Base-by-base conservation (phyloP, 2,888 invertebrate species). In the Aporophyla lueneburgensis region DNA sequence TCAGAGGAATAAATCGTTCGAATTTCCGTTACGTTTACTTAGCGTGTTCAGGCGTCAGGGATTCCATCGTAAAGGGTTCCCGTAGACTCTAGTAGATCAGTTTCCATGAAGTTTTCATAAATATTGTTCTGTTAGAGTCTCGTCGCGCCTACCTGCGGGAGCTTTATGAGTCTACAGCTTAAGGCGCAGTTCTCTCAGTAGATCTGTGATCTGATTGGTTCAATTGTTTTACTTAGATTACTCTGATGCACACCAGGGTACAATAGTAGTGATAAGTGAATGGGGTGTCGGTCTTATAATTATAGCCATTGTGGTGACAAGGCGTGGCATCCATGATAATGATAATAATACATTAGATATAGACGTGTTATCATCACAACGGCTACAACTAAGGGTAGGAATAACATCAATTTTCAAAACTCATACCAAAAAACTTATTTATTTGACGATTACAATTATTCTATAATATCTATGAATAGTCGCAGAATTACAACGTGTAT, bases 401-500 rank as follows among this genome's bases (percentile, higher is more conserved):
- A 88, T 83, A 87, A 88, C 76, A 88, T 72, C 86, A 84, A 88
- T 83, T 84, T 86, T 87, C 87, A 89, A 87, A 83, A 84, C 84
- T 85, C 88, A 87, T 87, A 81, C 83, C 85, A 84, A 81, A 86
- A 88, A 86, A 87, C 88, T 86, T 89, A 86, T 88, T 83, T 89
- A 84, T 88, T 87, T 88, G 88, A 87, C 84, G 87, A 88, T 88
- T 88, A 88, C 88, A 88, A 87, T 87, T 88, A 87, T 87, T 84
- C 88, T 87, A 88, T 87, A 88, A 86, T 87, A 88, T 85, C 88
- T 87, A 87, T 87, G 88, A 88, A 88, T 87, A 87, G 87, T 88
- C 87, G 88, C 87, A 84, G 86, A 88, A 83, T 87, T 87, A 88
- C 87, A 86, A 88, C 79, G 85, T 80, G 84, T 85, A 78, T 82